Evolutionary conservation across 2,797 vertebrate genomes (phyloP).

Genomic region (Xiphorhynchus erythropygius): DNA sequence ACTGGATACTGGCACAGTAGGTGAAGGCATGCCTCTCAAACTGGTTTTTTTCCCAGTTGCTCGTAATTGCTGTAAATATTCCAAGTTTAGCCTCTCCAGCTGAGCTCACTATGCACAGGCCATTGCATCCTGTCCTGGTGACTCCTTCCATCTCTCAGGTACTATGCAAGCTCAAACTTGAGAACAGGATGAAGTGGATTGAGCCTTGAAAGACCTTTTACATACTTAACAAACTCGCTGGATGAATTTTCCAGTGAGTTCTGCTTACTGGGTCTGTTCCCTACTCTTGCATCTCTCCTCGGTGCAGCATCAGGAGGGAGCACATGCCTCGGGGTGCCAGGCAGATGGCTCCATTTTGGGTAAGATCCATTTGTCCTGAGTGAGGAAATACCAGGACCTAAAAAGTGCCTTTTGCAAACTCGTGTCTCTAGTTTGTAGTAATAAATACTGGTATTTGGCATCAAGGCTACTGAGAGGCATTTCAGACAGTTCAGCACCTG

Average conservation of each 20-base stretch:
- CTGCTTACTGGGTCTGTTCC: not conserved
- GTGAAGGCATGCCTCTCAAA: not conserved
- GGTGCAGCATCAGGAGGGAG: not conserved
- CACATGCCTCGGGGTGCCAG: fast-evolving
- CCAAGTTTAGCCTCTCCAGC: not conserved
- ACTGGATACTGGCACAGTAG: not conserved
- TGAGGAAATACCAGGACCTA: not conserved
- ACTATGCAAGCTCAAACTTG: not conserved
- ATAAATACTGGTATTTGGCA: not conserved
- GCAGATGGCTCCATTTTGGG: not conserved
- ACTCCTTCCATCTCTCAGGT: not conserved
- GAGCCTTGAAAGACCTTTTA: not conserved
- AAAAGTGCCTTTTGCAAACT: not conserved
- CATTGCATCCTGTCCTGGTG: not conserved
- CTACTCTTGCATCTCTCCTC: not conserved
- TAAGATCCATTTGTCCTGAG: not conserved
- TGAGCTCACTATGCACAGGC: not conserved
- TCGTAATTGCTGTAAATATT: not conserved
- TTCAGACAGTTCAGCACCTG: not conserved
- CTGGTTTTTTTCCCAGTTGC: not conserved
- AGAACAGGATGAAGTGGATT: not conserved
- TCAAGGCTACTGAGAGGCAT: not conserved
- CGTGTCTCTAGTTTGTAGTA: not conserved
- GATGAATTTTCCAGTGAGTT: not conserved
- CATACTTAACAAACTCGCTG: fast-evolving